A percentile compares a stretch with the other conserved stretches of the same genome.
These are phyloP conservation scores for Achatina immaculata DNA, from an alignment of 1,140 invertebrate genomes.

Conservation along the genomic window DNA sequence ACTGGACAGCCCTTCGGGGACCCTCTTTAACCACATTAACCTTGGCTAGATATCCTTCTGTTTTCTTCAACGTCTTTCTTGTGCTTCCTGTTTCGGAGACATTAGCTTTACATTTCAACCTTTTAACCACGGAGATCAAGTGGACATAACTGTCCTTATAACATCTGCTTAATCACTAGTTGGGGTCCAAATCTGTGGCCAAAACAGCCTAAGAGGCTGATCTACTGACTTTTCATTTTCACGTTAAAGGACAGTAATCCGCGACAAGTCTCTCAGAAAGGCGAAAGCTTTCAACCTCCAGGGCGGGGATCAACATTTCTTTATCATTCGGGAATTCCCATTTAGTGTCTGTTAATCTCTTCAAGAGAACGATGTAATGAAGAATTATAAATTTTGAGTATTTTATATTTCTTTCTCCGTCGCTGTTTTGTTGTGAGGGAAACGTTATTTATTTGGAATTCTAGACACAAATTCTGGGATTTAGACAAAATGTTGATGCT, in stretches of 20 bases:
- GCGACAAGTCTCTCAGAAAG: not conserved
- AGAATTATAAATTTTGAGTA: not conserved
- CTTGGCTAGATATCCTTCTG: not conserved
- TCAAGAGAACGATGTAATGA: constrained; percentile 4
- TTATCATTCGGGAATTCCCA: not conserved
- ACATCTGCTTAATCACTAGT: not conserved
- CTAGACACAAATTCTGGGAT: no score
- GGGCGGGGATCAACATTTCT: not conserved
- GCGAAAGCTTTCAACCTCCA: not conserved
- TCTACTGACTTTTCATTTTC: constrained; percentile 12
- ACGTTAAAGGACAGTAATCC: constrained; percentile 3
- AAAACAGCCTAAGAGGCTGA: constrained; percentile 4
- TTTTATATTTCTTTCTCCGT: no score
- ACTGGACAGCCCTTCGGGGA: not conserved
- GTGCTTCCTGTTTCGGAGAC: no score
- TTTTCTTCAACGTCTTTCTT: not conserved
- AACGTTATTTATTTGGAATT: no score
- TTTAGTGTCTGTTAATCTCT: not conserved
- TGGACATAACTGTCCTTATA: constrained; percentile 1
- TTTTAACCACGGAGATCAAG: constrained; percentile 9
- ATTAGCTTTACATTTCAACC: constrained; percentile 2
- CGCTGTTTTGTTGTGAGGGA: no score
- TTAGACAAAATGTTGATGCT: no score
- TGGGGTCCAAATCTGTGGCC: not conserved
- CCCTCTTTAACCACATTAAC: not conserved